Percentiles rank a stretch among this genome's conserved stretches.
Evolutionary conservation across 2,888 invertebrate species (phyloP).

Genomic region (Drosophila lutescens): DNA sequence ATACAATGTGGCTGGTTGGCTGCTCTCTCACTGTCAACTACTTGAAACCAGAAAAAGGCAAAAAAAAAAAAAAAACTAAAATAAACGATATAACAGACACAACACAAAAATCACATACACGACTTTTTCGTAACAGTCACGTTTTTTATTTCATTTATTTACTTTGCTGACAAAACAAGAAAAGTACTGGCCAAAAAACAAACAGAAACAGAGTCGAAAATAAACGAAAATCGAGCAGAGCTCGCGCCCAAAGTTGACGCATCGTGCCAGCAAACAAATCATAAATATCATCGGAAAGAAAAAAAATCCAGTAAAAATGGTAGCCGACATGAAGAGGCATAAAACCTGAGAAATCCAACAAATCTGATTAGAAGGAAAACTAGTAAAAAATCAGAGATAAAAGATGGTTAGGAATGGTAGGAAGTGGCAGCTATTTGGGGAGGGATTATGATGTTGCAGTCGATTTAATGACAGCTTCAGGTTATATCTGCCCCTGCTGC

Average conservation of each 20-base stretch:
- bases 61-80: conserved; percentile 8
- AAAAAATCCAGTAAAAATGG: conserved; percentile 27
- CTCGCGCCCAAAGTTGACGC: conserved; percentile 53
- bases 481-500: conserved; percentile 51
- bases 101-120: conserved; percentile 63
- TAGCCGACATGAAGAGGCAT: conserved; percentile 41
- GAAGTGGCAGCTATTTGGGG: conserved; percentile 28
- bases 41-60: conserved; percentile 48
- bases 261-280: conserved; percentile 57
- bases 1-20: conserved; percentile 1
- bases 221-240: conserved; percentile 35
- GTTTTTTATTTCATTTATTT: conserved; percentile 63
- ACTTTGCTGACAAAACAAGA: conserved; percentile 64
- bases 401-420: conserved; percentile 11
- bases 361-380: conserved; percentile 65
- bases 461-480: conserved; percentile 76
- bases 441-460: conserved; percentile 74
- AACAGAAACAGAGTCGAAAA: conserved; percentile 2
- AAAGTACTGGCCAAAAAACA: conserved; percentile 35
- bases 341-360: conserved; percentile 49
- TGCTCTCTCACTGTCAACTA: conserved; percentile 58
- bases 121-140: conserved; percentile 72
- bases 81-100: conserved; percentile 33
- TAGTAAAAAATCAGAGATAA: not conserved
- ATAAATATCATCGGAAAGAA: conserved; percentile 40